Evolutionary conservation across 2,797 vertebrate genomes (phyloP).

Genomic region (Mastacembelus armatus): DNA sequence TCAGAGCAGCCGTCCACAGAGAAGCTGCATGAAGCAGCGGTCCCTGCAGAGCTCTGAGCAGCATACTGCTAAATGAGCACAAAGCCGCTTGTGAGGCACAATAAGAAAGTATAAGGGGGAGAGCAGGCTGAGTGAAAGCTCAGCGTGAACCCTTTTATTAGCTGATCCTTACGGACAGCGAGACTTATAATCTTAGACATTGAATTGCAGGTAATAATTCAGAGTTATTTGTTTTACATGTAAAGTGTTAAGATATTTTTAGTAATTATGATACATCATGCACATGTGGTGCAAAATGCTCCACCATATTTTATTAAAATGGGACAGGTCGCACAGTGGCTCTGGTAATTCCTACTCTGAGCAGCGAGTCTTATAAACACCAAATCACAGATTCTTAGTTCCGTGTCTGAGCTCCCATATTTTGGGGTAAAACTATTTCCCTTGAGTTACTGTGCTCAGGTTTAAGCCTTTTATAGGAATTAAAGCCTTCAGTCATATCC

Average conservation of each 20-base stretch:
- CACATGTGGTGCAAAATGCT: not conserved
- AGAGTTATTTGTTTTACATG: slow-evolving; percentile 1
- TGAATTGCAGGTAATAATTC: slow-evolving; percentile 32
- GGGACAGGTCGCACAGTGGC: not conserved
- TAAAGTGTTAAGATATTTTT: slow-evolving; percentile 3
- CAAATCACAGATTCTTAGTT: not conserved
- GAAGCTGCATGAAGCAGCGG: slow-evolving; percentile 16
- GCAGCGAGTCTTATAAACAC: not conserved
- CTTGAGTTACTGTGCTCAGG: not conserved
- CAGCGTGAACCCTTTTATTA: slow-evolving; percentile 36
- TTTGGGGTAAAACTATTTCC: not conserved
- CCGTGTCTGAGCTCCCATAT: not conserved
- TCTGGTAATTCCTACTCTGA: not conserved
- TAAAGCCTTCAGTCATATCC: not conserved
- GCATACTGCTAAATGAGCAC: slow-evolving; percentile 43
- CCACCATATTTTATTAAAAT: not conserved
- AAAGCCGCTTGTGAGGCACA: slow-evolving; percentile 47
- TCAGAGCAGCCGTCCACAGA: not conserved
- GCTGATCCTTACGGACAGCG: slow-evolving; percentile 5
- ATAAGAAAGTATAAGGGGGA: slow-evolving; percentile 20
- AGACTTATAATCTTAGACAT: slow-evolving; percentile 10
- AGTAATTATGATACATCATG: not conserved
- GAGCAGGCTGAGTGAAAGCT: slow-evolving; percentile 32
- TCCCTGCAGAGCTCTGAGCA: slow-evolving; percentile 2
- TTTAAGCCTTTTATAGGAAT: not conserved